Evolutionary conservation across 1,140 invertebrate genomes (phyloP), one percentile per base, ranked within the genome.

Genomic region (Zophobas atratus): DNA sequence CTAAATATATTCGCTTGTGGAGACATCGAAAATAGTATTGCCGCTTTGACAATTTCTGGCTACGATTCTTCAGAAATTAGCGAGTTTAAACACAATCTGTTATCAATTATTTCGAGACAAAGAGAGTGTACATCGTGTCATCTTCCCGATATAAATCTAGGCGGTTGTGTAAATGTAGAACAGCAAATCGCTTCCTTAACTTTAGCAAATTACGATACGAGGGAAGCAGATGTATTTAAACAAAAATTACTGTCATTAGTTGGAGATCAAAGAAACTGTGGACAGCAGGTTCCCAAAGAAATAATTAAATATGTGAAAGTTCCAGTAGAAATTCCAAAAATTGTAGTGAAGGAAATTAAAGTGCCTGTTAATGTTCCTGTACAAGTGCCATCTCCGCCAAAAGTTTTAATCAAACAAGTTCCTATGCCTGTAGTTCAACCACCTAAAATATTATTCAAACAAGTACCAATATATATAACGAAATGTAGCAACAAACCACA

Each of bases 81-180:
- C 1, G 5, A 33, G 6, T 55, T 55, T 34, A 55, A 55, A 55
- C 53, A 34, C 2, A 55, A 55, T 55, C 53, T 55, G 33, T 55
- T 32, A 1, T 4, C 53, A 8, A 55, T n/a, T 33, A 8, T 55
- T 32, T 34, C 32, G 8, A n/a, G 6, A 1, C 53, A 55, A 55
- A 55, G 1, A 1, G 35, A 33, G 33, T 55, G 53, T 34, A 1
- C 2, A 34, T 55, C 20, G 3, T 2, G 33, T 51, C 49, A 51
- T 32, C 33, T 8, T 51, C 2, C 53, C 1, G 32, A 0, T 33
- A n/a, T 20, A 20, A 20, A 20, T 20, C 20, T 20, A 20, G 20
- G 20, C 20, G 20, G 20, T 20, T 20, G 20, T 20, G 20, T 20
- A 20, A 20, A 20, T 20, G 20, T 20, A 20, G 20, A 20, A 20